Conservation (phyloP, 2,888 invertebrate species). For the Tortricodes alternella region DNA sequence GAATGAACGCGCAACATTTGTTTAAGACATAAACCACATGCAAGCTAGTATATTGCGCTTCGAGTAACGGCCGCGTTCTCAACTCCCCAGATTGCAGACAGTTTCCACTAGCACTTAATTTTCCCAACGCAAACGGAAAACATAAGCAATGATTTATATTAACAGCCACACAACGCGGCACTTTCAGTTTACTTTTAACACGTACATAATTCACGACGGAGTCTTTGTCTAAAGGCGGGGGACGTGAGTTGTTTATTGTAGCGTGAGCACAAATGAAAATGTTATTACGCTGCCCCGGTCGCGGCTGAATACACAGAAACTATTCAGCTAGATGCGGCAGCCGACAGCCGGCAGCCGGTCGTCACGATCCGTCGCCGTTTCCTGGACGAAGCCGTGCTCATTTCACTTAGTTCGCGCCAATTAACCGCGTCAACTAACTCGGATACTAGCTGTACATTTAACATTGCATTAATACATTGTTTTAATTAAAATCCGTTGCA, state of each 20-base stretch:
- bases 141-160: slow-evolving; percentile 84
- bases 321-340: slow-evolving; percentile 46
- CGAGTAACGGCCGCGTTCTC: slow-evolving; percentile 53
- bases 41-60: slow-evolving; percentile 48
- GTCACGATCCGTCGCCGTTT: slow-evolving; percentile 13
- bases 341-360: slow-evolving; percentile 24
- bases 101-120: slow-evolving; percentile 78
- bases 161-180: slow-evolving; percentile 79
- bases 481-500: slow-evolving; percentile 26
- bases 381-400: background rate
- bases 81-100: slow-evolving; percentile 66
- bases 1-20: slow-evolving; percentile 14
- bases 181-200: slow-evolving; percentile 83
- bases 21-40: slow-evolving; percentile 15
- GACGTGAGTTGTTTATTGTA: slow-evolving; percentile 82
- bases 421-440: background rate
- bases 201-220: slow-evolving; percentile 81
- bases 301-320: slow-evolving; percentile 51
- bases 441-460: background rate
- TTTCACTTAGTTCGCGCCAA: slow-evolving; percentile 11
- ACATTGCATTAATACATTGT: slow-evolving; percentile 32
- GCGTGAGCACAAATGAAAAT: slow-evolving; percentile 81
- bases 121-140: slow-evolving; percentile 80
- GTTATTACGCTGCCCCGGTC: slow-evolving; percentile 71
- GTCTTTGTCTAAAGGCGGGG: slow-evolving; percentile 81